Conservation (phyloP, 2,888 invertebrate genomes). For the Hyalella azteca region DNA sequence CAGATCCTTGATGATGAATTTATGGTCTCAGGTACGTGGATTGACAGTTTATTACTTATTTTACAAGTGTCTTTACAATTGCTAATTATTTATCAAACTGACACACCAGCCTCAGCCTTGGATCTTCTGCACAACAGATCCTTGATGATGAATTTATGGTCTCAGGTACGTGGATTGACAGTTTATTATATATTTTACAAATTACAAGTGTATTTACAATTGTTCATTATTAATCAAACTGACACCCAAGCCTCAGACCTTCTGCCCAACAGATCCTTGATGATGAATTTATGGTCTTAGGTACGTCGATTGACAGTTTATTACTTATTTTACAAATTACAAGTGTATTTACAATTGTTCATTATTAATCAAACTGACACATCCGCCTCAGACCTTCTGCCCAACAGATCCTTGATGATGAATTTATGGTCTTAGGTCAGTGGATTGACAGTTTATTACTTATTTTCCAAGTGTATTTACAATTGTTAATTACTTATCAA, state of each 20-base stretch:
- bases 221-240: too few species aligned
- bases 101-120: slow-evolving; percentile 59
- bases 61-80: too few species aligned
- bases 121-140: slow-evolving; percentile 80
- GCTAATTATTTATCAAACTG: too few species aligned
- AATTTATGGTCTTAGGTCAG: slow-evolving; percentile 63
- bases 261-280: slow-evolving; percentile 74
- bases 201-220: slow-evolving; percentile 67
- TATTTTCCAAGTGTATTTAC: too few species aligned
- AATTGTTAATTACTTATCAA: too few species aligned
- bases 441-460: too few species aligned
- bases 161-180: slow-evolving; percentile 61
- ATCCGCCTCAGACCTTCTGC: slow-evolving; percentile 77
- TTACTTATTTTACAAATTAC: too few species aligned
- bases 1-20: slow-evolving; percentile 68
- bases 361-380: too few species aligned
- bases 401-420: slow-evolving; percentile 69
- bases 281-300: slow-evolving; percentile 62
- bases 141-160: slow-evolving; percentile 64
- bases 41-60: too few species aligned
- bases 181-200: too few species aligned
- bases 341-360: too few species aligned
- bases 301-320: too few species aligned
- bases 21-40: slow-evolving; percentile 62
- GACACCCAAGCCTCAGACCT: slow-evolving; percentile 72